A percentile compares a stretch with the other conserved stretches of the same genome.
phyloP scores from a whole-genome alignment of 2,888 invertebrate genomes.

The Dyspetes luteomarginatus region DNA sequence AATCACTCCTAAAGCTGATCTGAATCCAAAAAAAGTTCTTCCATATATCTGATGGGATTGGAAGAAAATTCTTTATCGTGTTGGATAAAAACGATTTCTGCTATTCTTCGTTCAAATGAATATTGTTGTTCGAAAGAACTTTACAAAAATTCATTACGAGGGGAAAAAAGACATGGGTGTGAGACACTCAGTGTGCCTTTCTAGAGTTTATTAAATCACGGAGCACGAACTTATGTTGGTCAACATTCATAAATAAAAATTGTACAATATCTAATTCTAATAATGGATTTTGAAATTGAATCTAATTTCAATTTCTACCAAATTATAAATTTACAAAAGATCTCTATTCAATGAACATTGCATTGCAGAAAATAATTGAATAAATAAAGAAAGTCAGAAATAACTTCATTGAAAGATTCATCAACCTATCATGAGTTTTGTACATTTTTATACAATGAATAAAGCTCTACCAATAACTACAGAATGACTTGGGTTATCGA shows the following conservation, averaged over 20 bases:
- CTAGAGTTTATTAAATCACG: not conserved
- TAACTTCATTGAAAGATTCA: not conserved
- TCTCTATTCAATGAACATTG: not conserved
- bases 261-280: not conserved
- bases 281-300: not conserved
- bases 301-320: not conserved
- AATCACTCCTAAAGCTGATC: conserved; percentile 37
- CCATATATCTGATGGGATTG: no score
- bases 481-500: no score
- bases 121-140: no score
- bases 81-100: no score
- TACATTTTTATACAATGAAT: no score
- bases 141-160: no score
- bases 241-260: not conserved
- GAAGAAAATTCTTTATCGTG: no score
- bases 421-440: not conserved
- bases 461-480: no score
- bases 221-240: not conserved
- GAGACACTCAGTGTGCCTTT: no score
- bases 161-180: no score
- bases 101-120: no score
- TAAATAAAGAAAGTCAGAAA: not conserved
- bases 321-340: not conserved
- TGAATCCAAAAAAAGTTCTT: conserved; percentile 22
- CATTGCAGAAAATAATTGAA: not conserved